Evolutionary conservation across 2,888 invertebrate species (phyloP).

Genomic region (Cremastobaeus sp.): DNA sequence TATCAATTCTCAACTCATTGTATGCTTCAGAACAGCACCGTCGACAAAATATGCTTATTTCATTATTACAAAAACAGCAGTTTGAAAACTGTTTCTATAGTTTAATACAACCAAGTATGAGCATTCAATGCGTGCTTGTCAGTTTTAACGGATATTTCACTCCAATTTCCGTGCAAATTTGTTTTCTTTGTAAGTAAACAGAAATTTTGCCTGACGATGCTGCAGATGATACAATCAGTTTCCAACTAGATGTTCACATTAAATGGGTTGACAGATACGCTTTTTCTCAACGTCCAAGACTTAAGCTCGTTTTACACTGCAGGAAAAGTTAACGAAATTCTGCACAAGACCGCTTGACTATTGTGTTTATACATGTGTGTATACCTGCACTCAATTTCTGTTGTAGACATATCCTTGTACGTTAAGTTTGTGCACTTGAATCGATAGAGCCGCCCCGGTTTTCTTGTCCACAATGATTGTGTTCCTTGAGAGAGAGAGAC

Average conservation of each 20-base stretch:
- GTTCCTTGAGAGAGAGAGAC: neutral
- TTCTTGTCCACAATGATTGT: neutral
- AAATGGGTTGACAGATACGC: slow-evolving; percentile 18
- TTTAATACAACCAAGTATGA: too few species aligned
- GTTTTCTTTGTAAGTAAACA: too few species aligned
- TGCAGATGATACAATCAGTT: slow-evolving; percentile 11
- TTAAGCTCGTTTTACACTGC: slow-evolving; percentile 43
- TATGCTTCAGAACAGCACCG: too few species aligned
- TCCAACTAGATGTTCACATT: slow-evolving; percentile 9
- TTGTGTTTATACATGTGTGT: slow-evolving; percentile 17
- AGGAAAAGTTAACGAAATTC: slow-evolving; percentile 2
- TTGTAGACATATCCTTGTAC: neutral
- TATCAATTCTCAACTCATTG: neutral
- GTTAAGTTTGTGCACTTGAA: neutral
- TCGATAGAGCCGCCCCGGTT: too few species aligned
- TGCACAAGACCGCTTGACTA: slow-evolving; percentile 6
- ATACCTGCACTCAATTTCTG: slow-evolving; percentile 8
- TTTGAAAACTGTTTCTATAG: too few species aligned
- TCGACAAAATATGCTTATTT: too few species aligned
- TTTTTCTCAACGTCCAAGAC: slow-evolving; percentile 36
- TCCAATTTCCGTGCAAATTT: too few species aligned
- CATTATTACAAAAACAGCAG: too few species aligned
- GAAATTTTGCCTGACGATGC: too few species aligned
- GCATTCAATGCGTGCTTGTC: too few species aligned
- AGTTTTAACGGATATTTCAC: too few species aligned